phyloP scores from a whole-genome alignment of 1,140 invertebrate species.

The Cylas formicarius region DNA sequence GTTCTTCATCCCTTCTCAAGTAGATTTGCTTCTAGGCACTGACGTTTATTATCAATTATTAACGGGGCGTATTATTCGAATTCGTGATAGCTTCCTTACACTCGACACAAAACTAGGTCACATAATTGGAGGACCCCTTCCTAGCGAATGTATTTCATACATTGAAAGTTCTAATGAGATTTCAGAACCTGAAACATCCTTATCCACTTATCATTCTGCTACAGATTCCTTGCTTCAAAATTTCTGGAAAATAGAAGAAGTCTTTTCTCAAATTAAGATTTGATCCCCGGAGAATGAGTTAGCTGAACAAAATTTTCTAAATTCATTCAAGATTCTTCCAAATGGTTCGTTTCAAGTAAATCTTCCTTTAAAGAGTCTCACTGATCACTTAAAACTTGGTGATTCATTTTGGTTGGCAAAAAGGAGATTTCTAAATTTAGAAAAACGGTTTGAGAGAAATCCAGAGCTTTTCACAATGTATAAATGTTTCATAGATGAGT shows the following conservation, averaged over 20 bases:
- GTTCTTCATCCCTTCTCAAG: background rate
- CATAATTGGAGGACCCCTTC: constrained; percentile 1
- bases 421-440: constrained; percentile 2
- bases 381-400: constrained; percentile 2
- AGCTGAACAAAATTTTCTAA: constrained; percentile 8
- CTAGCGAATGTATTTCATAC: too few species aligned
- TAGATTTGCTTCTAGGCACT: background rate
- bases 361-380: background rate
- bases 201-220: background rate
- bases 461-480: constrained; percentile 8
- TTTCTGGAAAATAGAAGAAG: constrained; percentile 15
- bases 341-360: constrained; percentile 11
- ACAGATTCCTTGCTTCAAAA: constrained; percentile 3
- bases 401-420: constrained; percentile 5
- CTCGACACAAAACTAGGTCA: background rate
- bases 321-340: background rate
- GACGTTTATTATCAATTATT: background rate
- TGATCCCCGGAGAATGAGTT: constrained; percentile 2
- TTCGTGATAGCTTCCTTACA: background rate
- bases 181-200: background rate
- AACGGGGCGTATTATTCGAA: background rate
- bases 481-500: constrained; percentile 30
- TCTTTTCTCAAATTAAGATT: background rate
- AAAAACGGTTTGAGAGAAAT: constrained; percentile 2
- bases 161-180: too few species aligned